Evolutionary conservation across 2,113 vertebrate genomes (phyloP).

Genomic region (Amblyopsis rosae): DNA sequence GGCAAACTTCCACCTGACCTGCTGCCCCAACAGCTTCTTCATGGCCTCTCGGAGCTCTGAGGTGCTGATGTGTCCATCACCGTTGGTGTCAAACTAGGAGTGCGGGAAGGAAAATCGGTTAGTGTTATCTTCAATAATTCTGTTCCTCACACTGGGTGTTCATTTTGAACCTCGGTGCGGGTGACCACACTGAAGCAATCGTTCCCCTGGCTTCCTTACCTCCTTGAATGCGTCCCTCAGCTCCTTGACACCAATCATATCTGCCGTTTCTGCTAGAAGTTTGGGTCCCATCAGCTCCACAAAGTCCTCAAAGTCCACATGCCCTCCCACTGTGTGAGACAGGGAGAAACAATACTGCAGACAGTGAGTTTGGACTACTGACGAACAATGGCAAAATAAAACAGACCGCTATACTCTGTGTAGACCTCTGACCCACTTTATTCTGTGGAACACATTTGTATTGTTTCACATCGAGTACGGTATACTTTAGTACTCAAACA

Average conservation of each 20-base stretch:
- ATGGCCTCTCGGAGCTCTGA: slow-evolving; percentile 94
- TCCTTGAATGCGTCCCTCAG: slow-evolving; percentile 96
- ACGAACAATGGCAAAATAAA: too few species aligned
- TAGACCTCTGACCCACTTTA: too few species aligned
- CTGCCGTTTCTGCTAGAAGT: slow-evolving; percentile 95
- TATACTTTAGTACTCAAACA: too few species aligned
- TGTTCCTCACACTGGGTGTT: too few species aligned
- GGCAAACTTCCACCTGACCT: slow-evolving; percentile 71
- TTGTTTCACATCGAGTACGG: too few species aligned
- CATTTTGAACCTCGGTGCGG: too few species aligned
- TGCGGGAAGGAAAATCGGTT: background rate
- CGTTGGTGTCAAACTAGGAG: slow-evolving; percentile 93
- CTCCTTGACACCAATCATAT: slow-evolving; percentile 98
- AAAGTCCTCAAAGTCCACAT: slow-evolving; percentile 99
- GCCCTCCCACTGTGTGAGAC: slow-evolving; percentile 87
- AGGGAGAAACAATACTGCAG: slow-evolving; percentile 21
- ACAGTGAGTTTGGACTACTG: slow-evolving; percentile 24
- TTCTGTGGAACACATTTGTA: too few species aligned
- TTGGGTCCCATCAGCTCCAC: slow-evolving; percentile 98
- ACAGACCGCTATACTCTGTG: too few species aligned
- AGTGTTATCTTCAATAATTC: too few species aligned
- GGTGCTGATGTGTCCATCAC: slow-evolving; percentile 95
- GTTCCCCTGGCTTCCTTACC: slow-evolving; percentile 70
- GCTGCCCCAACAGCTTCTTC: slow-evolving; percentile 96
- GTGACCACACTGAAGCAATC: background rate